Percentiles rank a stretch among this genome's conserved stretches.
phyloP scores from a whole-genome alignment of 2,113 vertebrate genomes.

The Uria lomvia region DNA sequence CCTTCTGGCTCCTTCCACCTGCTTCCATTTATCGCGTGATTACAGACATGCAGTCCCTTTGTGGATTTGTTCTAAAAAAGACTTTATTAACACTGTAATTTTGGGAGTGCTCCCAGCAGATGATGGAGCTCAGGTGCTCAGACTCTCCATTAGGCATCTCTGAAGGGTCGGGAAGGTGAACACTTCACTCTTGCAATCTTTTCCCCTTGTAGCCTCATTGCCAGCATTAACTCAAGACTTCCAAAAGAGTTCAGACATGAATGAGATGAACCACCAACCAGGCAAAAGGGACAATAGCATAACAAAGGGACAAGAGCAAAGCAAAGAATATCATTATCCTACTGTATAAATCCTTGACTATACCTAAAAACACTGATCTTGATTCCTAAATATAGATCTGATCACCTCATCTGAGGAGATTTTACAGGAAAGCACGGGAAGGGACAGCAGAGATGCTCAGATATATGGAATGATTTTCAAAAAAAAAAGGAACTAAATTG shows the following conservation, averaged over 20 bases:
- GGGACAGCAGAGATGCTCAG: neutral
- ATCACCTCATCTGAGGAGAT: neutral
- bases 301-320: neutral
- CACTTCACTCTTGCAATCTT: neutral
- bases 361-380: neutral
- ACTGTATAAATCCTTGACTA: neutral
- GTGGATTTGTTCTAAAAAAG: neutral
- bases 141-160: neutral
- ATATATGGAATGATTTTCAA: neutral
- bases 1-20: neutral
- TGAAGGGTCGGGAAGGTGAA: neutral
- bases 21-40: neutral
- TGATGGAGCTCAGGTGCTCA: neutral
- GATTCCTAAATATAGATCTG: neutral
- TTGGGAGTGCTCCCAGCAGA: accelerated
- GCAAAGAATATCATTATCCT: neutral
- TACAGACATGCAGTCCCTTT: neutral
- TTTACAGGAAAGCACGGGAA: neutral
- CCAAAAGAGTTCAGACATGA: neutral
- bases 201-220: neutral
- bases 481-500: neutral
- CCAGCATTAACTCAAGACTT: neutral
- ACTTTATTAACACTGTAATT: neutral
- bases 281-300: neutral
- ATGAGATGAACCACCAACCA: accelerated